A percentile compares a stretch with the other conserved stretches of the same genome.
Evolutionary conservation across 2,113 vertebrate genomes (phyloP).

Genomic region (Ptyas mucosa): DNA sequence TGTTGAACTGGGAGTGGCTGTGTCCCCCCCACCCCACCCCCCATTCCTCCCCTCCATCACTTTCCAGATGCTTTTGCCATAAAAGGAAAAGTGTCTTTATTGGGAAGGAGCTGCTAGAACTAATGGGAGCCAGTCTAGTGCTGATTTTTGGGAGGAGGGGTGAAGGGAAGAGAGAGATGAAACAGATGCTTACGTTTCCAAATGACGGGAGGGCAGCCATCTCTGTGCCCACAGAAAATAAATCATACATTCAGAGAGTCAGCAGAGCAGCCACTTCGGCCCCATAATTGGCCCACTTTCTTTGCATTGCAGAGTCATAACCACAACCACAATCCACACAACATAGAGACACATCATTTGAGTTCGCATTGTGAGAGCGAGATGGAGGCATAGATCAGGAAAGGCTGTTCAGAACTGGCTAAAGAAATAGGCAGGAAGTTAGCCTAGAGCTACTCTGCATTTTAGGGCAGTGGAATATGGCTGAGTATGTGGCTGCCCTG

Average conservation of each 20-base stretch:
- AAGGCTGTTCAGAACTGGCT: neutral
- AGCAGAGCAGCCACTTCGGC: neutral
- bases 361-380: neutral
- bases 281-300: neutral
- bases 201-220: neutral
- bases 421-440: neutral
- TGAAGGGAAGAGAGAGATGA: neutral
- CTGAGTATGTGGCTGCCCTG: neutral
- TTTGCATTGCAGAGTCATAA: neutral
- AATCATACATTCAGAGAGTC: neutral
- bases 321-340: neutral
- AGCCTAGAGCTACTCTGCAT: neutral
- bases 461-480: neutral
- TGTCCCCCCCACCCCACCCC: neutral
- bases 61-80: constrained; percentile 16
- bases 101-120: neutral
- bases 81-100: constrained; percentile 8
- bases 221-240: neutral
- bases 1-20: neutral
- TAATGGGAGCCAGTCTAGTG: neutral
- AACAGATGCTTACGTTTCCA: neutral
- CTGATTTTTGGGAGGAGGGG: neutral
- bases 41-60: neutral
- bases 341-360: neutral
- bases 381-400: neutral